Base-by-base conservation (phyloP, 2,888 invertebrate genomes). In the Sarcophaga carnaria region DNA sequence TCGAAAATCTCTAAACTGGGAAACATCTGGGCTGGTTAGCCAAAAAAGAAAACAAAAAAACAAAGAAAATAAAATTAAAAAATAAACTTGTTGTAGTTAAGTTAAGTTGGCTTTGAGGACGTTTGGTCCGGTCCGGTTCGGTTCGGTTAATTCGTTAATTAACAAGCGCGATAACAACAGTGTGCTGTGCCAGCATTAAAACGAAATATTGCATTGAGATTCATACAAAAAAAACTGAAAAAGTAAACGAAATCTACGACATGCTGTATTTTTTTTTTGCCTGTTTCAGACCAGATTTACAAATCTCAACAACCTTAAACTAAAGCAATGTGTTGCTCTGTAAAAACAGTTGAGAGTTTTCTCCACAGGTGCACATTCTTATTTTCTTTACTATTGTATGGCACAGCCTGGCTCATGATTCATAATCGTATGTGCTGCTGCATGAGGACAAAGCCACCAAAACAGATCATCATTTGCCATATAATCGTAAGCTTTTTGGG, bases 141-240 rank as follows among this genome's bases (percentile, higher is more conserved):
- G 76, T 86, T 83, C 47, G 79, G 86, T 88, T 88, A 89, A 90
- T 90, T 90, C 89, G 89, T 89, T 89, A 90, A 90, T 90, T 90
- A 90, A 89, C 89, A 89, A 89, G 89, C 89, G 89, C 89, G 89
- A 89, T 89, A 90, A 90, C 88, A 86, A 82, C 88, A 71, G 75
- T 70, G 83, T 17, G 62, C 62, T 11, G 45, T 54, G 64, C 79
- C 60, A 71, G 54, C 54, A 54, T 54, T 54, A 54, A 54, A 17
- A 54, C 64, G 76, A 84, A 80, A 84, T 78, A 81, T 64, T 70
- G 78, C 63, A 77, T 71, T 45, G 79, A 77, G 37, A 37, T 37
- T 37, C 8, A 37, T 10, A 37, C 6, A 49, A 14, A 49, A 49
- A 54, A 67, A 25, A 37, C 22, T 14, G 77, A 75, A 69, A 64